A percentile compares a stretch with the other conserved stretches of the same genome.
These are phyloP conservation scores for Xylocampa areola DNA, from an alignment of 2,888 invertebrate species.

Conservation along the genomic window DNA sequence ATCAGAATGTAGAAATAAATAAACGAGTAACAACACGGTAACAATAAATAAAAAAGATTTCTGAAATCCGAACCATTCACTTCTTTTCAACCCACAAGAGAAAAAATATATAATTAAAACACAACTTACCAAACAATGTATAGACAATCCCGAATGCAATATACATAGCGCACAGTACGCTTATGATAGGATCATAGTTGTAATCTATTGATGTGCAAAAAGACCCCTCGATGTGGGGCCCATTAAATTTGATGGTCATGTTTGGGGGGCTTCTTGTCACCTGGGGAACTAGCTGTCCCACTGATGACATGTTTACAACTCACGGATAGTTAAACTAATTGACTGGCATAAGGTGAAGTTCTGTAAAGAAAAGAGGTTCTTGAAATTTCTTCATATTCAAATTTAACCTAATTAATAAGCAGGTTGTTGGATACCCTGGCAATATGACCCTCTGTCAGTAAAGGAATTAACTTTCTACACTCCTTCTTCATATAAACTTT, in stretches of 20 bases:
- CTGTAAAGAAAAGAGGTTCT: constrained; percentile 23
- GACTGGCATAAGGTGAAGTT: constrained; percentile 13
- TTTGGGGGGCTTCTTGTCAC: constrained; percentile 85
- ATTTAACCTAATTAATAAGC: not conserved
- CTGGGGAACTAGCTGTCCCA: constrained; percentile 89
- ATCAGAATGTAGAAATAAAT: too few relatives aligned
- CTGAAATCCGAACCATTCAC: not conserved
- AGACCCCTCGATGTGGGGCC: constrained; percentile 85
- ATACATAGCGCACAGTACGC: constrained; percentile 92
- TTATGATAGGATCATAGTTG: constrained; percentile 91
- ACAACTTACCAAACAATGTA: constrained; percentile 93
- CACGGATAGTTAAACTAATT: constrained; percentile 23
- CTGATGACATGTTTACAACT: constrained; percentile 77
- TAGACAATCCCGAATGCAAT: constrained; percentile 95
- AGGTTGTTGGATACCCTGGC: too few relatives aligned
- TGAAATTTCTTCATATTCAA: constrained; percentile 4
- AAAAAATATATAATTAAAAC: constrained; percentile 7
- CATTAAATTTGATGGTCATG: constrained; percentile 77
- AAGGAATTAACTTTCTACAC: too few relatives aligned
- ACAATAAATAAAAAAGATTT: not conserved
- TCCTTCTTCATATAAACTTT: too few relatives aligned
- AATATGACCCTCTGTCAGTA: too few relatives aligned
- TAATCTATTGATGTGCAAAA: constrained; percentile 89
- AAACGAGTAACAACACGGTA: not conserved
- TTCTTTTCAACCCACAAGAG: constrained; percentile 7